A percentile compares a stretch with the other conserved stretches of the same genome.
phyloP scores from a whole-genome alignment of 2,797 vertebrate species.

The Pagetopsis macropterus region DNA sequence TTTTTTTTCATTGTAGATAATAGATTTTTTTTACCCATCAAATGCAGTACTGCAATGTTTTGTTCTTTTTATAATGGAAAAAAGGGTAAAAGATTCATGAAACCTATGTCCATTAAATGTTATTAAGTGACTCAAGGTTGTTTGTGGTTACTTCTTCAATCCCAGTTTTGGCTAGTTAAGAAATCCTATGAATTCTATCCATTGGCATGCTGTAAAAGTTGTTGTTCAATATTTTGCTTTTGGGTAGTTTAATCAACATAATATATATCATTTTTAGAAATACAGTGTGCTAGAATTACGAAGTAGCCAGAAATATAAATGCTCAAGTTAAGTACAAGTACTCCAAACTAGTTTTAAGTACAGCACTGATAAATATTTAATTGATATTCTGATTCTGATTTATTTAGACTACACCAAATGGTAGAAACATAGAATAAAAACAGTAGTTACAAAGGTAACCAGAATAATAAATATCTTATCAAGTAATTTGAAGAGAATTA shows the following conservation, averaged over 20 bases:
- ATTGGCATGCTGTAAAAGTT: background rate
- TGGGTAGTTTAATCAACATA: background rate
- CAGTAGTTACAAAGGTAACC: no score
- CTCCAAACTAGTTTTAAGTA: background rate
- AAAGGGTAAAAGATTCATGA: conserved; percentile 53
- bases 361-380: background rate
- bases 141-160: conserved; percentile 23
- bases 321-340: background rate
- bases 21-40: conserved; percentile 41
- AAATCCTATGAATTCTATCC: background rate
- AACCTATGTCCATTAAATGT: conserved; percentile 64
- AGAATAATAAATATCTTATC: no score
- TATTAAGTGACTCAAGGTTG: conserved; percentile 44
- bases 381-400: no score
- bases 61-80: conserved; percentile 50
- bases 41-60: conserved; percentile 47
- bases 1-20: conserved; percentile 59
- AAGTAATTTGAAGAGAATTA: no score
- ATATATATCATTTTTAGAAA: background rate
- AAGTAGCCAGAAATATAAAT: background rate
- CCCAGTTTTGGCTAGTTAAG: background rate
- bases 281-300: background rate
- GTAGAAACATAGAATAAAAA: no score
- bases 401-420: no score
- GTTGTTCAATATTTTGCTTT: background rate